A percentile compares a stretch with the other conserved stretches of the same genome.
phyloP scores from a whole-genome alignment of 2,797 vertebrate species.

The Smutsia temminckii region DNA sequence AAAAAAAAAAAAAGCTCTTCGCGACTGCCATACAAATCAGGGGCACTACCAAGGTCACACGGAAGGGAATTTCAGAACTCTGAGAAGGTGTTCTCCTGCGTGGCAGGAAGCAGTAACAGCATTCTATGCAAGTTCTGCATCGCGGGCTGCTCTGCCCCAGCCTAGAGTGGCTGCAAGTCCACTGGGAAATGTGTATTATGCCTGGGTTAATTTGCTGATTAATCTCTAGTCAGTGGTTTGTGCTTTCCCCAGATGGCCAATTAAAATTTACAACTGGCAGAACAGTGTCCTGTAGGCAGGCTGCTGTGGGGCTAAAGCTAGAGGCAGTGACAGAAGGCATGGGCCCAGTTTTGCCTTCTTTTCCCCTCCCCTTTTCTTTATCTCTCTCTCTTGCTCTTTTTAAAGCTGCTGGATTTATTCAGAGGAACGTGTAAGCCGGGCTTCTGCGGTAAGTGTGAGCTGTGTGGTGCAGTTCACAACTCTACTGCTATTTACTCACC shows the following conservation, averaged over 20 bases:
- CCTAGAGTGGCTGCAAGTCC: slow-evolving; percentile 91
- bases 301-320: slow-evolving; percentile 93
- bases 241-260: slow-evolving; percentile 99
- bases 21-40: slow-evolving; percentile 93
- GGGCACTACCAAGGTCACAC: slow-evolving; percentile 90
- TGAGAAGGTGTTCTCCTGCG: slow-evolving; percentile 89
- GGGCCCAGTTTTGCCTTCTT: slow-evolving; percentile 81
- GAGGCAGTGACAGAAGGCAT: slow-evolving; percentile 96
- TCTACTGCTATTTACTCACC: slow-evolving; percentile 85
- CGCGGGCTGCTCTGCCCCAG: slow-evolving; percentile 84
- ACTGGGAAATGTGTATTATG: slow-evolving; percentile 97
- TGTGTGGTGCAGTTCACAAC: slow-evolving; percentile 81
- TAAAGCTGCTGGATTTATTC: slow-evolving; percentile 86
- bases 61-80: slow-evolving; percentile 89
- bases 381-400: slow-evolving; percentile 79
- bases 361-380: slow-evolving; percentile 70
- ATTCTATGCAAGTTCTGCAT: slow-evolving; percentile 87
- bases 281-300: slow-evolving; percentile 94
- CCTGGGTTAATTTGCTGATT: slow-evolving; percentile 99
- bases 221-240: slow-evolving; percentile 99
- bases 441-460: slow-evolving; percentile 80
- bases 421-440: slow-evolving; percentile 85
- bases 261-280: slow-evolving; percentile 99
- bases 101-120: slow-evolving; percentile 83
- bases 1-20: slow-evolving; percentile 85